Base-by-base conservation (phyloP, 2,888 invertebrate species). In the Noctua fimbriata region DNA sequence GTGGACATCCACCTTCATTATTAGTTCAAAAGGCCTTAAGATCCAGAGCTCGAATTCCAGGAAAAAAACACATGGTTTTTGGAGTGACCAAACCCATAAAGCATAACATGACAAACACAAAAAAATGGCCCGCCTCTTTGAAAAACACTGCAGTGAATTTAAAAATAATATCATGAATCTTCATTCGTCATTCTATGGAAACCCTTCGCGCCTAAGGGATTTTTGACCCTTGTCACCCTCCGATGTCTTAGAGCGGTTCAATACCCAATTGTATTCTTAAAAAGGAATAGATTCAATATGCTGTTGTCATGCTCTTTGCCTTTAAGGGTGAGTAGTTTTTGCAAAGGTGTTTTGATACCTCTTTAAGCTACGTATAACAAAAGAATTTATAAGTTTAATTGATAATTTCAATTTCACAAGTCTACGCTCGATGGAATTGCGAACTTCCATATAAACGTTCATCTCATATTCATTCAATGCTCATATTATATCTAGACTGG, bases 151-250 rank as follows among this genome's bases (percentile, higher is more conserved):
- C 77, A 75, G 71, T 72, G 58, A 85, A 74, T 78, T 78, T 75
- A 58, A 76, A 78, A 85, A 85, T 85, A 84, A 84, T 74, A 71
- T 60, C 78, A 81, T 85, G 74, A 81, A 88, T 85, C 83, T 85
- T 87, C 78, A 82, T 88, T 74, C 76, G 80, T 85, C 83, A 84
- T 82, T 78, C 67, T 66, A 79, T 69, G 76, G 78, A 63, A 80
- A 70, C 74, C 78, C 69, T 78, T 84, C 58, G 60, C 47, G 78
- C 81, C 86, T 69, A 65, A 75, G 83, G 86, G 88, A 87, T 81
- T 69, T 83, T 88, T 84, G 83, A 89, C 88, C 88, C 89, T 89
- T 89, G 86, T 89, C 88, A 87, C 86, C 82, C 84, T 82, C 73
- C 76, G 79, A 78, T 81, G 84, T 85, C 82, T 84, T 81, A 79